A percentile compares a stretch with the other conserved stretches of the same genome.
Evolutionary conservation across 2,888 invertebrate species (phyloP).

Genomic region (Netelia inedita): DNA sequence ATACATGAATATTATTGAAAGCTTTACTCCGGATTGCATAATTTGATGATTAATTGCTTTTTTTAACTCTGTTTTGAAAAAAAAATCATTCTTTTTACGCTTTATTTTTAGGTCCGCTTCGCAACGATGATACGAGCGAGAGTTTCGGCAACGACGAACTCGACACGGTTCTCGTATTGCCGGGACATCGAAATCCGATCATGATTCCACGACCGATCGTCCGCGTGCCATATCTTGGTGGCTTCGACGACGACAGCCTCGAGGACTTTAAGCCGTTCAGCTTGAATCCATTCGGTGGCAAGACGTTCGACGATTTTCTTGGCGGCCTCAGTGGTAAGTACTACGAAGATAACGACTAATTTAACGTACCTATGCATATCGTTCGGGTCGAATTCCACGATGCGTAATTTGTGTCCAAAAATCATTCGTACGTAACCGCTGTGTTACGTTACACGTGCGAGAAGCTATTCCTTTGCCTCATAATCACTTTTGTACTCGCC

Average conservation of each 20-base stretch:
- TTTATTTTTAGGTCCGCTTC: constrained; percentile 70
- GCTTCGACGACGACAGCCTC: constrained; percentile 42
- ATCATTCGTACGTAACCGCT: no score
- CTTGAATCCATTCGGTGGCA: constrained; percentile 73
- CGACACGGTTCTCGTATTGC: constrained; percentile 75
- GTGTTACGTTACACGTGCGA: neutral
- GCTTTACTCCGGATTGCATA: constrained; percentile 2
- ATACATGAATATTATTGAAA: constrained; percentile 27
- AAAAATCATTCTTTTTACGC: neutral
- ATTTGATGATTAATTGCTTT: constrained; percentile 39
- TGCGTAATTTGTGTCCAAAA: no score
- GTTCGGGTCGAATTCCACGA: neutral
- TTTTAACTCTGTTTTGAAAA: neutral
- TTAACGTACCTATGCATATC: neutral
- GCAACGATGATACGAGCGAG: constrained; percentile 69
- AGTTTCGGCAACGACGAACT: constrained; percentile 65
- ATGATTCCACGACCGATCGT: constrained; percentile 54
- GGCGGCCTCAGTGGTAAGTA: constrained; percentile 75
- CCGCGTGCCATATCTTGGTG: constrained; percentile 46
- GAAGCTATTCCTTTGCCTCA: neutral
- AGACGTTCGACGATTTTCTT: constrained; percentile 73
- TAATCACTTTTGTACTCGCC: neutral
- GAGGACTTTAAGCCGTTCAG: constrained; percentile 60
- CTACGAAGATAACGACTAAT: neutral
- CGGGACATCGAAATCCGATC: constrained; percentile 66